Base-by-base conservation (phyloP, 2,113 vertebrate genomes). In the Pangasianodon hypophthalmus region DNA sequence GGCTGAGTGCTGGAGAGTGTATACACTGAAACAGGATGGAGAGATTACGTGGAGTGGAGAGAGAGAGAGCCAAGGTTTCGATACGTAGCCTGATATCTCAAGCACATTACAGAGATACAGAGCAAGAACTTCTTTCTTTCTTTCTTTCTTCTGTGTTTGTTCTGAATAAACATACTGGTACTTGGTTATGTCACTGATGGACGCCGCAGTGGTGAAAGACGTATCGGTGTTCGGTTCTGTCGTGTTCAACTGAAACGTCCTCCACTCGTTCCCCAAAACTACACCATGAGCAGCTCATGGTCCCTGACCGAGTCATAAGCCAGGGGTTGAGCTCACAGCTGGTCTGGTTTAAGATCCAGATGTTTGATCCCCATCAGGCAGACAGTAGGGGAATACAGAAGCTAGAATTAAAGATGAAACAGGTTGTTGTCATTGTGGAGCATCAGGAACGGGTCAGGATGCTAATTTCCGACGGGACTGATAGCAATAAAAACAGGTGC, bases 401-500 rank as follows among this genome's bases (percentile, higher is more conserved):
- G 50, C 60, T 71, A 24, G 37, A n/a, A 50, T 4, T 81, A 13
- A 69, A 32, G 1, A n/a, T 29, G 13, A 9, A 83, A 77, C 67
- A 89, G 85, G 90, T 21, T 18, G 50, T 77, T 69, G 52, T 44
- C 58, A 8, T 85, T 89, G 58, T 82, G 77, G 48, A 32, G 6
- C 67, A 62, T 60, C 29, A 88, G 79, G 67, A 21, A 37, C 26
- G 77, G 85, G 88, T 87, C 85, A 87, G 24, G 19, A 8, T 26
- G 87, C 79, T 91, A 82, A 89, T 91, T 44, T 58, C 81, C 62
- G 79, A 46, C 56, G 84, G 58, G 77, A 87, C 75, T 52, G 62
- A 88, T 86, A 16, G 80, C 85, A 69, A 86, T 73, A 41, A 67
- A 89, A 62, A 19, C 88, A 89, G 87, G 54, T 86, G 67, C 86